These are phyloP conservation scores for Laticauda laticaudata DNA, from an alignment of 2,113 vertebrate genomes.

Conservation along the genomic window DNA sequence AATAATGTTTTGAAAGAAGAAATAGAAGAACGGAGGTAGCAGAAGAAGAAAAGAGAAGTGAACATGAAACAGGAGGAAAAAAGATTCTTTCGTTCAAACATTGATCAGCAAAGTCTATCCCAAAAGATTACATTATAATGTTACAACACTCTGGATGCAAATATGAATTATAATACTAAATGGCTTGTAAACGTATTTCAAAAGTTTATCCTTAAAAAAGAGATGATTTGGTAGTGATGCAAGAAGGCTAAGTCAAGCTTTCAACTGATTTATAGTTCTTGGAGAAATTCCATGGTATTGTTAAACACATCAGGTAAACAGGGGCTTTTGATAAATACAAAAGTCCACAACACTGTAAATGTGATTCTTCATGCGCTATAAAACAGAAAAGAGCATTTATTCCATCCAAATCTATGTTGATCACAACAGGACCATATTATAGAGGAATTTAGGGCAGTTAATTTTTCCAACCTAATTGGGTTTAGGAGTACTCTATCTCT, in stretches of 20 bases:
- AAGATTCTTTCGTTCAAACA: background rate
- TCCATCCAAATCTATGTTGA: background rate
- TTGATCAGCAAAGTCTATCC: background rate
- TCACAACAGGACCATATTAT: background rate
- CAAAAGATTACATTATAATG: background rate
- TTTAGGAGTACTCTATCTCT: background rate
- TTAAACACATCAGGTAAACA: background rate
- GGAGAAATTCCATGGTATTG: background rate
- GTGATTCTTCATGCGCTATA: background rate
- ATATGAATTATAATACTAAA: background rate
- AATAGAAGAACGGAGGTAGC: background rate
- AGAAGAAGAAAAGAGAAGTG: background rate
- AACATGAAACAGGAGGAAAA: background rate
- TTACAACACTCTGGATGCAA: background rate
- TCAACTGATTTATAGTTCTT: background rate
- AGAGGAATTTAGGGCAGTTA: background rate
- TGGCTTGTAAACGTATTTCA: background rate
- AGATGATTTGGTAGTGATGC: background rate
- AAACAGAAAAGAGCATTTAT: background rate
- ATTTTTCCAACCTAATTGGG: background rate
- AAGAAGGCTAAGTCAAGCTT: slow-evolving; percentile 1
- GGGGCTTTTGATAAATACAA: background rate
- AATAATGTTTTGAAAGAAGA: background rate
- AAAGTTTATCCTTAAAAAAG: background rate
- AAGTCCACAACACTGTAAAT: background rate